phyloP scores from a whole-genome alignment of 2,888 invertebrate genomes.

The Cetonia aurata region DNA sequence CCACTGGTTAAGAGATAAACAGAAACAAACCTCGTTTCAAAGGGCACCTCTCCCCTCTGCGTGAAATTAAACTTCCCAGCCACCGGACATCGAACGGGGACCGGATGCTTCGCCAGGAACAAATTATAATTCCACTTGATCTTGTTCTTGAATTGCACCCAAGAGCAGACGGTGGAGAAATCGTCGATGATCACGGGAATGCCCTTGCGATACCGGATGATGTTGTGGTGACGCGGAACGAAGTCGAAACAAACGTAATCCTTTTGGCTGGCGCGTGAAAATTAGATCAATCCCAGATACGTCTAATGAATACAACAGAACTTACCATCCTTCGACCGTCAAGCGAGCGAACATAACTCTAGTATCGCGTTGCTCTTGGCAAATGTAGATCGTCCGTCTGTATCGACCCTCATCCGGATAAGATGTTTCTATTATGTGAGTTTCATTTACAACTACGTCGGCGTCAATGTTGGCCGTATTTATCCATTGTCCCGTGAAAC shows the following conservation, averaged over 20 bases:
- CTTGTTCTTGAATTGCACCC: slow-evolving; percentile 91
- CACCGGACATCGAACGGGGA: slow-evolving; percentile 93
- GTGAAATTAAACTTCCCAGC: slow-evolving; percentile 97
- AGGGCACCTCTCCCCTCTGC: slow-evolving; percentile 90
- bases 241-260: slow-evolving; percentile 98
- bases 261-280: slow-evolving; percentile 80
- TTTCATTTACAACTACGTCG: slow-evolving; percentile 93
- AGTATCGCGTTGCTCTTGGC: slow-evolving; percentile 91
- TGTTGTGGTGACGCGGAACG: slow-evolving; percentile 94
- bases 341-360: slow-evolving; percentile 96
- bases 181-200: slow-evolving; percentile 90
- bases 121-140: slow-evolving; percentile 90
- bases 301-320: slow-evolving; percentile 35
- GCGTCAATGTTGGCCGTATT: slow-evolving; percentile 98
- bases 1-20: no score
- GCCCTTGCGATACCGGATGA: slow-evolving; percentile 91
- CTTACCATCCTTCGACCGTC: slow-evolving; percentile 93
- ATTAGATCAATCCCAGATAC: neutral
- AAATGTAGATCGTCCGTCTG: slow-evolving; percentile 92
- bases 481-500: slow-evolving; percentile 95
- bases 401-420: slow-evolving; percentile 93
- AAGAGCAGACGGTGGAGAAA: slow-evolving; percentile 93
- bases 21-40: slow-evolving; percentile 76
- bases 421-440: slow-evolving; percentile 96
- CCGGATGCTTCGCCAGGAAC: slow-evolving; percentile 87